These are phyloP conservation scores for Malaclemys terrapin DNA, from an alignment of 2,113 vertebrate genomes.

Conservation along the genomic window DNA sequence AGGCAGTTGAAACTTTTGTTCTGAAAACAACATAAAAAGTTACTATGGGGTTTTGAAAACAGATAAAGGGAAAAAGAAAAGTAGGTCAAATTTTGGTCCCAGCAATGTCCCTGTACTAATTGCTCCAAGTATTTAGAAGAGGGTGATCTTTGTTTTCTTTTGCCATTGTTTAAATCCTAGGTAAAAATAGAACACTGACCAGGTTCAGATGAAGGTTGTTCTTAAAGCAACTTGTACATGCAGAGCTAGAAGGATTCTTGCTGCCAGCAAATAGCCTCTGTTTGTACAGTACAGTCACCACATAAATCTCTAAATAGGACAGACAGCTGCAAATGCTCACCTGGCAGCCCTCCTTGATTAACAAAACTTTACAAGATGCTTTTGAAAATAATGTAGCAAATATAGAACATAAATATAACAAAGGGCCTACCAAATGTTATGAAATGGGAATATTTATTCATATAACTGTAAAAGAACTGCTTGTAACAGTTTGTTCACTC, in stretches of 20 bases:
- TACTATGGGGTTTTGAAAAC: background rate
- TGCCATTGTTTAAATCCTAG: constrained; percentile 58
- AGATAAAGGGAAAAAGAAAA: background rate
- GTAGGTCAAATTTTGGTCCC: background rate
- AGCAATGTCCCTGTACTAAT: background rate
- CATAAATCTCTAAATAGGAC: background rate
- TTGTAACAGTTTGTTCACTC: background rate
- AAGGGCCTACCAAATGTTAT: background rate
- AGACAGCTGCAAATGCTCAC: background rate
- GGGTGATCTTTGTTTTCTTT: background rate
- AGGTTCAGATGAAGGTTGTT: constrained; percentile 66
- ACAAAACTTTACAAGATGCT: background rate
- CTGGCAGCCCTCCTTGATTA: background rate
- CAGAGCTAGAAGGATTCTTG: background rate
- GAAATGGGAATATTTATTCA: background rate
- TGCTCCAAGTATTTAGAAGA: constrained; percentile 21
- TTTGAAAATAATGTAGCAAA: background rate
- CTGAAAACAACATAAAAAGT: background rate
- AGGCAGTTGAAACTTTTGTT: background rate
- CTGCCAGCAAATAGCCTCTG: background rate
- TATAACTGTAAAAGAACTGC: background rate
- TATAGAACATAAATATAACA: background rate
- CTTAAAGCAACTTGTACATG: constrained; percentile 35
- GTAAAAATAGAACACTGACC: constrained; percentile 69
- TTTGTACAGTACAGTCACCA: background rate